Evolutionary conservation across 1,140 invertebrate species (phyloP), one percentile per base, ranked within the genome.

Genomic region (Musca vetustissima): DNA sequence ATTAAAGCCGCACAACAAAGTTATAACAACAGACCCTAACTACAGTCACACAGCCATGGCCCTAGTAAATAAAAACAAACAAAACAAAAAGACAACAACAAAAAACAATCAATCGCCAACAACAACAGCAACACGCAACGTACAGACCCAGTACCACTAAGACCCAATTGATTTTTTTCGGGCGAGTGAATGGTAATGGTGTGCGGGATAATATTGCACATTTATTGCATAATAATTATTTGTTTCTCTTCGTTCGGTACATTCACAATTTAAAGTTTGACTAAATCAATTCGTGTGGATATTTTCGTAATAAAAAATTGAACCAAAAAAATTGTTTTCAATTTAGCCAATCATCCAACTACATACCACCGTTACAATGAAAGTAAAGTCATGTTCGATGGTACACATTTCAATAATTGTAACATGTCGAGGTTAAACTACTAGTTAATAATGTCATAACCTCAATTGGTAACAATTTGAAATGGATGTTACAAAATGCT

Each of bases 161-260:
- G 36, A 61, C 11, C 55, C 24, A 59, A 59, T 59, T 59, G 55
- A 59, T 28, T 59, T 28, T 59, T 59, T 36, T 59, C 21, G 28
- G 57, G 9, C 25, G 17, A 36, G 36, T 61, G 22, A 36, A 61
- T 61, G 28, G n/a, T 36, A 24, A 19, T 61, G 32, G 57, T 36
- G 32, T 61, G 57, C 57, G 28, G 32, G 17, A 43, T 59, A 43
- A 43, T 43, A 43, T 43, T 61, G 57, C 57, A 61, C 57, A 61
- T 43, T 61, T 61, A 61, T 61, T 61, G 57, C 57, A 61, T 61
- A 61, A 61, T 61, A 61, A 61, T 43, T 59, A 17, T 17, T 17
- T 17, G 8, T 59, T 32, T 28, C 15, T 59, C 28, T 59, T 32
- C 25, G 22, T 17, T 59, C 8, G 11, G 6, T 28, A 57, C 53